phyloP scores from a whole-genome alignment of 2,888 invertebrate genomes.

The Heliconius ismenius region DNA sequence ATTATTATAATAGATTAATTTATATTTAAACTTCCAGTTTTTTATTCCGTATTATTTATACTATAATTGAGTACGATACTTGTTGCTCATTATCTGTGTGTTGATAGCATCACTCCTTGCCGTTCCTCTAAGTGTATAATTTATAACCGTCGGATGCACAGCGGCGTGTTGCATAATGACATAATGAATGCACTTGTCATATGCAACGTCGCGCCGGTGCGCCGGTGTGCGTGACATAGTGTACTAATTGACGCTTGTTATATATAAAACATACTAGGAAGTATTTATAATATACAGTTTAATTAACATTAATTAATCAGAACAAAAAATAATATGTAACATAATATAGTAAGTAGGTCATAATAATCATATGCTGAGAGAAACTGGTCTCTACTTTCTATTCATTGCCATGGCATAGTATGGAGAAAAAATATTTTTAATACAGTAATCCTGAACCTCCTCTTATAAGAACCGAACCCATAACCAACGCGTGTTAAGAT shows the following conservation, averaged over 20 bases:
- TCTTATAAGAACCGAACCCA: neutral
- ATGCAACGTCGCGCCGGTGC: slow-evolving; percentile 7
- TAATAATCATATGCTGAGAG: neutral
- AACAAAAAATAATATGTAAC: neutral
- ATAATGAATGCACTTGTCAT: slow-evolving; percentile 29
- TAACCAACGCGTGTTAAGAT: too few species aligned
- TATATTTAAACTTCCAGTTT: neutral
- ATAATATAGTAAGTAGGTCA: too few species aligned
- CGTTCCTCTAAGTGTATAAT: slow-evolving; percentile 4
- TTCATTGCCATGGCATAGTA: too few species aligned
- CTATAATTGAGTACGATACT: neutral
- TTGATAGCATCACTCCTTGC: slow-evolving; percentile 6
- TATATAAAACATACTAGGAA: neutral
- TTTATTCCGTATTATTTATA: neutral
- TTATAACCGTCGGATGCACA: slow-evolving; percentile 16
- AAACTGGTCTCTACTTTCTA: neutral
- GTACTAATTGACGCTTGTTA: slow-evolving; percentile 11
- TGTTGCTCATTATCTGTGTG: neutral
- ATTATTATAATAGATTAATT: too few species aligned
- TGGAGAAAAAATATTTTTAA: too few species aligned
- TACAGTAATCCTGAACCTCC: too few species aligned
- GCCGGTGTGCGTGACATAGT: slow-evolving; percentile 21
- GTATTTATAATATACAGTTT: neutral
- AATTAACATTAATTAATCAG: neutral
- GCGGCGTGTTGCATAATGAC: slow-evolving; percentile 24